phyloP scores from a whole-genome alignment of 2,888 invertebrate genomes.

The Iphiclides podalirius region DNA sequence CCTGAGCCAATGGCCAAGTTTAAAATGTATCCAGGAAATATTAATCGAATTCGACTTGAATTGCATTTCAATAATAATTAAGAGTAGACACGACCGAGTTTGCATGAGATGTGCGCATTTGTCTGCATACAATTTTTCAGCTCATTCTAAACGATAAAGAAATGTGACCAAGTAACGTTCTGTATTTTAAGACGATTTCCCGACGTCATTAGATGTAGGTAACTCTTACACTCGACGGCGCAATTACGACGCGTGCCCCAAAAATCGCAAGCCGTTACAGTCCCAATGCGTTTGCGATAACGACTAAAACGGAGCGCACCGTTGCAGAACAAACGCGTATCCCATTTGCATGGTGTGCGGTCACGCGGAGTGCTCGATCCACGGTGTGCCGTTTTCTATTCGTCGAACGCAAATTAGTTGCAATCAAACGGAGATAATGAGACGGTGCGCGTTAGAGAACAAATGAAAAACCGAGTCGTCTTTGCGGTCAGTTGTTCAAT shows the following conservation, averaged over 20 bases:
- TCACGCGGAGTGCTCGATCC: slow-evolving; percentile 17
- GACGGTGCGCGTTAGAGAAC: slow-evolving; percentile 6
- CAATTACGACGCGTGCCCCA: slow-evolving; percentile 2
- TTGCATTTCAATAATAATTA: too few relatives aligned
- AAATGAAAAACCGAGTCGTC: background rate
- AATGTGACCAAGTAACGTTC: too few relatives aligned
- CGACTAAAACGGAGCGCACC: background rate
- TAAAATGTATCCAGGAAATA: too few relatives aligned
- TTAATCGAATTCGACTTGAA: too few relatives aligned
- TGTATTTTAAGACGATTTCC: too few relatives aligned
- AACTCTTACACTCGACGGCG: slow-evolving; percentile 6
- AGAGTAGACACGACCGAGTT: too few relatives aligned
- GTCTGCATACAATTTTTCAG: too few relatives aligned
- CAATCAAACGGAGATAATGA: slow-evolving; percentile 1
- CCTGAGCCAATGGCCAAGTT: too few relatives aligned
- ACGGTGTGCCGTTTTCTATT: slow-evolving; percentile 11
- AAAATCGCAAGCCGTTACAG: background rate
- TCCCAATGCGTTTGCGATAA: background rate
- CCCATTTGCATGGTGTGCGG: slow-evolving; percentile 19
- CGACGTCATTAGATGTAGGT: too few relatives aligned
- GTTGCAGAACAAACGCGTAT: slow-evolving; percentile 5
- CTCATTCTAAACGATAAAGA: too few relatives aligned
- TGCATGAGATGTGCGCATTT: too few relatives aligned
- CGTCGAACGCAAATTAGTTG: slow-evolving; percentile 1
- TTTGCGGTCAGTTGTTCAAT: too few relatives aligned